phyloP scores from a whole-genome alignment of 2,888 invertebrate species.

The Agrotis puta region DNA sequence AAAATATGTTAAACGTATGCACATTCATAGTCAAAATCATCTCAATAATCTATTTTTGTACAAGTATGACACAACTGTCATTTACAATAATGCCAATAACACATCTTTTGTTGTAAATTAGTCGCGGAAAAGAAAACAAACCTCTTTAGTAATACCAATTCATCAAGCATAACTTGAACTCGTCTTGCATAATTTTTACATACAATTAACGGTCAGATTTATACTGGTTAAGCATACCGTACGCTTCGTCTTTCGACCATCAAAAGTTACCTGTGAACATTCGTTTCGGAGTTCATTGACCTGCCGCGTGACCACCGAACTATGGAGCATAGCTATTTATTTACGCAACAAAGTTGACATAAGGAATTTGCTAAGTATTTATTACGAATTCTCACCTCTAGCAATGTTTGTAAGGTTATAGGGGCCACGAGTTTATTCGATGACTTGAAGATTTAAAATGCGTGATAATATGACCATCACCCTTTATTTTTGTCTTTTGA shows the following conservation, averaged over 20 bases:
- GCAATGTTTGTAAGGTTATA: slow-evolving; percentile 35
- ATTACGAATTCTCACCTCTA: slow-evolving; percentile 60
- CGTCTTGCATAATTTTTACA: no score
- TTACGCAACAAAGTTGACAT: slow-evolving; percentile 59
- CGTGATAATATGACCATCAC: slow-evolving; percentile 7
- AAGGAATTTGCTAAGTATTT: slow-evolving; percentile 58
- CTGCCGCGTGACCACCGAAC: slow-evolving; percentile 59
- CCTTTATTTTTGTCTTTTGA: slow-evolving; percentile 5
- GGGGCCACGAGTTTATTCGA: slow-evolving; percentile 24
- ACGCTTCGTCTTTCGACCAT: slow-evolving; percentile 26
- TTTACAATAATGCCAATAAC: slow-evolving; percentile 20
- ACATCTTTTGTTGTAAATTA: slow-evolving; percentile 55
- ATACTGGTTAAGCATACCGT: no score
- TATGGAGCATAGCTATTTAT: slow-evolving; percentile 54
- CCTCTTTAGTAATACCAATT: slow-evolving; percentile 17
- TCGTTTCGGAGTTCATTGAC: slow-evolving; percentile 54
- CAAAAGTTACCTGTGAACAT: slow-evolving; percentile 40
- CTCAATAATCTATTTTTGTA: slow-evolving; percentile 21
- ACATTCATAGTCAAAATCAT: slow-evolving; percentile 13
- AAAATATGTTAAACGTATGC: slow-evolving; percentile 20
- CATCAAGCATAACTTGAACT: no score
- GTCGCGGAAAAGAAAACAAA: slow-evolving; percentile 45
- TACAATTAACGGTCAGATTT: no score
- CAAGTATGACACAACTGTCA: slow-evolving; percentile 35
- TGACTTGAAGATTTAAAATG: neutral